These are phyloP conservation scores for Antitype chi DNA, from an alignment of 2,888 invertebrate genomes.

Conservation along the genomic window DNA sequence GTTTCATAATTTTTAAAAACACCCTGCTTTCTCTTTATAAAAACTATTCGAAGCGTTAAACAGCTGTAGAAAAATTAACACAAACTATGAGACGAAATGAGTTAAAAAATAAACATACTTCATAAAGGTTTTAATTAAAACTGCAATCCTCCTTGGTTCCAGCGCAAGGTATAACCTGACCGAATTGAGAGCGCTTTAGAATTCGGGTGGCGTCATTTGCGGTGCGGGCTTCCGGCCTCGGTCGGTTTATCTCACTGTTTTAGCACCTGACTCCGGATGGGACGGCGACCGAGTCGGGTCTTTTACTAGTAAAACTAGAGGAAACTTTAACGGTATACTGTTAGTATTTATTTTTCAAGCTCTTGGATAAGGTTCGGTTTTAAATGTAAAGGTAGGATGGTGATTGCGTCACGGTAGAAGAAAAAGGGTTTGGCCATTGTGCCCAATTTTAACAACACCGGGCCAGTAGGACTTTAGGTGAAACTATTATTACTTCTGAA, in stretches of 20 bases:
- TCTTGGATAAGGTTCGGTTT: conserved; percentile 55
- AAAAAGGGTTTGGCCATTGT: conserved; percentile 20
- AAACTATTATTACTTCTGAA: conserved; percentile 15
- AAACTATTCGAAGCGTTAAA: conserved; percentile 39
- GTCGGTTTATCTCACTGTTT: conserved; percentile 75
- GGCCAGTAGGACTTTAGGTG: background rate
- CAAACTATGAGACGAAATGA: conserved; percentile 57
- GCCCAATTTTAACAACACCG: conserved; percentile 11
- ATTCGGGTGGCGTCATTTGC: conserved; percentile 49
- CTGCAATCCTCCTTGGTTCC: conserved; percentile 59
- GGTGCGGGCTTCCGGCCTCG: conserved; percentile 61
- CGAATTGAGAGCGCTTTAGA: conserved; percentile 50
- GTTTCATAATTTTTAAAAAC: conserved; percentile 25
- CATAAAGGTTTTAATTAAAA: conserved; percentile 64
- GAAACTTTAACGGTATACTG: conserved; percentile 66
- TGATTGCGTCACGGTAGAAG: conserved; percentile 30
- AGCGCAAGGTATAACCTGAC: conserved; percentile 44
- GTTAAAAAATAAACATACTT: conserved; percentile 60
- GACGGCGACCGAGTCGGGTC: conserved; percentile 57
- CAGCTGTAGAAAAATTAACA: conserved; percentile 55
- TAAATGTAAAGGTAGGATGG: conserved; percentile 32
- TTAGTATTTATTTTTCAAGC: conserved; percentile 61
- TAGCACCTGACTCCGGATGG: conserved; percentile 77
- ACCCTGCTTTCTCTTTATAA: background rate
- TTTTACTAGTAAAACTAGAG: conserved; percentile 64